These are phyloP conservation scores for Gymnoscopelus microlampas DNA, from an alignment of 2,797 vertebrate species.

Conservation along the genomic window DNA sequence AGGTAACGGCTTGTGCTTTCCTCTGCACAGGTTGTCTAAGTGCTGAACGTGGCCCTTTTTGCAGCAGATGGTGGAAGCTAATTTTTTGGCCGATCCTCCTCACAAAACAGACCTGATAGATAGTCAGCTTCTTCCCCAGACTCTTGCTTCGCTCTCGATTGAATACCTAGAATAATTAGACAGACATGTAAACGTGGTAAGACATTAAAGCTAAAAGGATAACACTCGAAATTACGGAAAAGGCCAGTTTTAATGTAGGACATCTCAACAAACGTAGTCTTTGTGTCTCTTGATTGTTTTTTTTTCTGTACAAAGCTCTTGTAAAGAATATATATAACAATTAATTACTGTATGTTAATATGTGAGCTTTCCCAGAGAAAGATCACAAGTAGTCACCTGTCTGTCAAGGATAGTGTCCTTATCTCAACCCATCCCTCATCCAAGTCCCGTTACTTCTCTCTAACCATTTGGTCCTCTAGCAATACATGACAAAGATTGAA, in stretches of 20 bases:
- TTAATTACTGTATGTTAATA: slow-evolving; percentile 41
- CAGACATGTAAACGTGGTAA: no score
- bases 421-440: slow-evolving; percentile 5
- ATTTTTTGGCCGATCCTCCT: slow-evolving; percentile 42
- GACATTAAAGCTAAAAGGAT: no score
- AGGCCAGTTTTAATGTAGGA: neutral
- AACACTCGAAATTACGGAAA: slow-evolving; percentile 24
- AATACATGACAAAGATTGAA: slow-evolving; percentile 28
- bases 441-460: neutral
- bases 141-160: slow-evolving; percentile 12
- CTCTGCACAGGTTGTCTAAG: slow-evolving; percentile 22
- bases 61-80: slow-evolving; percentile 59
- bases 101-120: slow-evolving; percentile 23
- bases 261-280: neutral
- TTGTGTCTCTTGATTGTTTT: slow-evolving; percentile 21
- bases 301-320: slow-evolving; percentile 2
- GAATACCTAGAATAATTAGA: no score
- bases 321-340: slow-evolving; percentile 11
- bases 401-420: slow-evolving; percentile 16
- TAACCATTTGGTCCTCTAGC: slow-evolving; percentile 40
- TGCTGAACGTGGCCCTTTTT: slow-evolving; percentile 45
- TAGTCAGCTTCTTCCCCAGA: slow-evolving; percentile 19
- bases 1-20: slow-evolving; percentile 41
- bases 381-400: slow-evolving; percentile 43
- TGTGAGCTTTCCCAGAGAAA: slow-evolving; percentile 15